Evolutionary conservation across 2,113 vertebrate species (phyloP), one percentile per base, ranked within the genome.

Genomic region (Scomber scombrus): DNA sequence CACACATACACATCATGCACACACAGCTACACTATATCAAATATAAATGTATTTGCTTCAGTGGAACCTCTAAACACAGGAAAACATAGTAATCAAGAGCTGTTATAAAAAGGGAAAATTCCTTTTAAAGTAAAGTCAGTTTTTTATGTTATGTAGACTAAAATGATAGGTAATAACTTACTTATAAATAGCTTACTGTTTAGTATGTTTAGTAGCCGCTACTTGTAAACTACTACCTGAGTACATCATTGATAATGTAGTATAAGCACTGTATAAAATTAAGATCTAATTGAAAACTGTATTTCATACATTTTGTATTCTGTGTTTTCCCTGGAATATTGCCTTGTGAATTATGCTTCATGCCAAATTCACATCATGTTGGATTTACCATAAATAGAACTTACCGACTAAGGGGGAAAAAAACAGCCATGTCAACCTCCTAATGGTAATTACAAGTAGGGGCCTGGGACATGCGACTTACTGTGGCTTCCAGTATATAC

Each of bases 391-490:
- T 45, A 47, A 78, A 84, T 56, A 57, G 34, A 2, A 67, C 51
- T 54, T 29, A 57, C 51, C 13, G 23, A 61, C 43, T 15, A 31
- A 23, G 13, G 46, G 34, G 7, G 56, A 68, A 46, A 43, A 58
- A 64, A 46, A 63, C 21, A 64, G 54, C 75, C 51, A 71, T 55
- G 11, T 78, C 61, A 75, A 56, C 46, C 29, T 56, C 23, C 43
- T 72, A 49, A 66, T 81, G 57, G 13, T 60, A 54, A 75, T 78
- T 71, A 77, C 62, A 58, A 54, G 52, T 34, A 60, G 65, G 52
- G 56, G 55, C 31, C 34, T n/a, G 9, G 49, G 23, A 68, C 77
- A 62, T 47, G 19, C 1, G 1, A 72, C 50, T 21, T 55, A 49
- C 78, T 26, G 73, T 51, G 60, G 58, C 49, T 66, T 74, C 66